Evolutionary conservation across 1,140 invertebrate genomes (phyloP), one percentile per base, ranked within the genome.

Genomic region (Adelges cooleyi): DNA sequence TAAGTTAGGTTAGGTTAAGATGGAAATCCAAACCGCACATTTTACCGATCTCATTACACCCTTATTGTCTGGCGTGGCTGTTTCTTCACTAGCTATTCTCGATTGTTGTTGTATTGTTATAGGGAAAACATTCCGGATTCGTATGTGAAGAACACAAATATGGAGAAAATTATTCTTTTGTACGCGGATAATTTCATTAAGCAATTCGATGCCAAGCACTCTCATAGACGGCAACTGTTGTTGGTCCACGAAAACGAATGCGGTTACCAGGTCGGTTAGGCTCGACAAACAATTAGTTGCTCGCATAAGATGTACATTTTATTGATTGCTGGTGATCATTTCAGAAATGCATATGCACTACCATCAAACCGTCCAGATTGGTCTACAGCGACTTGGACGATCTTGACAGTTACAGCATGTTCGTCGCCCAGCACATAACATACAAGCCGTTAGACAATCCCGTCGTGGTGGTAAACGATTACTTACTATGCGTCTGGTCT

Each of bases 141-240:
- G 46, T 92, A 92, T 73, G 82, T 81, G 65, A 82, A 78, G 44
- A 84, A 89, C 70, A 84, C 77, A 10, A 76, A 81, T 17, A 90
- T 90, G 72, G 92, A 95, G 73, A 84, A 85, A 52, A 71, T 90
- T 6, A 72, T 92, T 6, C 70, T 90, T 10, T 80, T 84, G 42
- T 84, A 87, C 69, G 84, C 85, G 1, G 86, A 89, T 74, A 93
- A 92, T 74, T 94, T 94, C 74, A 79, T 89, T 48, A 80, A 81
- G 67, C 90, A 93, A 70, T 91, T 84, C 78, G 75, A 77, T 20
- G 78, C 79, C 66, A 77, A 83, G 52, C 86, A 84, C 73, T 79
- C 81, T 1, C 74, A 83, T 51, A 78, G 86, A 65, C 84, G 84
- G 68, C 85, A 86, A 10, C 71, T 92, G 42, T 77, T 92, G 33